Evolutionary conservation across 2,888 invertebrate species (phyloP).

Genomic region (Pterobdella sp.): DNA sequence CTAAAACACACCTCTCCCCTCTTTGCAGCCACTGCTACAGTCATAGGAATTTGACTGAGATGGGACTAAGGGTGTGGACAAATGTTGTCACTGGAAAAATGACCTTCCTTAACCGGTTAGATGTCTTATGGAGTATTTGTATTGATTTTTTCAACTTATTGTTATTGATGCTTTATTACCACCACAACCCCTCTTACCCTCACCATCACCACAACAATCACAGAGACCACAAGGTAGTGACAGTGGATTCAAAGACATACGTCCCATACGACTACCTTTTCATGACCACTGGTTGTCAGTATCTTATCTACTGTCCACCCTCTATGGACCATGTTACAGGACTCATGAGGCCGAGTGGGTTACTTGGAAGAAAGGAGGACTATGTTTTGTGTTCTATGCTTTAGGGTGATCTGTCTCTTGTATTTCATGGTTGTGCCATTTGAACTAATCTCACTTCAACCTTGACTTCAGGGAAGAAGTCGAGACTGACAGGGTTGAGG

Average conservation of each 20-base stretch:
- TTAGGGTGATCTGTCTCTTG: too few relatives aligned
- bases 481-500: neutral
- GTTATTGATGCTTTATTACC: neutral
- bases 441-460: neutral
- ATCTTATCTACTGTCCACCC: constrained; percentile 46
- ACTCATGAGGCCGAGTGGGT: constrained; percentile 33
- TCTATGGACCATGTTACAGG: constrained; percentile 40
- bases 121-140: neutral
- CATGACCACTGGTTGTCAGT: constrained; percentile 49
- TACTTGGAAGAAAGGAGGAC: too few relatives aligned
- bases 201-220: neutral
- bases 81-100: constrained; percentile 57
- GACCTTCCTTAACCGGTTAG: constrained; percentile 46
- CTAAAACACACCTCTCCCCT: neutral
- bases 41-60: constrained; percentile 52
- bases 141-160: neutral
- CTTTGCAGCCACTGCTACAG: constrained; percentile 43
- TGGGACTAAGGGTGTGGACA: constrained; percentile 60
- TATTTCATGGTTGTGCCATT: neutral
- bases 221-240: constrained; percentile 47
- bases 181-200: neutral
- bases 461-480: neutral
- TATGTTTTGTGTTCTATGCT: too few relatives aligned
- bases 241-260: constrained; percentile 43
- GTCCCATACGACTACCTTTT: constrained; percentile 51